A percentile compares a stretch with the other conserved stretches of the same genome.
These are phyloP conservation scores for Aptenodytes patagonicus DNA, from an alignment of 2,113 vertebrate genomes.

Conservation along the genomic window DNA sequence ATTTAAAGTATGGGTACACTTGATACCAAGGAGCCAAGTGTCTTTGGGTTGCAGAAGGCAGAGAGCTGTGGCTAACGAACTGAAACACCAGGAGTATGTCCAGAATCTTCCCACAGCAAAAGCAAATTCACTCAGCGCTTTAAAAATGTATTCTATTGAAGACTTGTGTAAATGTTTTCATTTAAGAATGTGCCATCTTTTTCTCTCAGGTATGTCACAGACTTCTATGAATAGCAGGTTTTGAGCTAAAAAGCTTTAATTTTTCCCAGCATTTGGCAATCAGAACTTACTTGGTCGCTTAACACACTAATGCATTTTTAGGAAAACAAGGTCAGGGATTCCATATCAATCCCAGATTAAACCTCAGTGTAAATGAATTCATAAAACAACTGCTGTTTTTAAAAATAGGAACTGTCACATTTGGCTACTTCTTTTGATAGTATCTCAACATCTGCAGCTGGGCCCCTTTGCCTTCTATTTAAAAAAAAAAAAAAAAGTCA, in stretches of 20 bases:
- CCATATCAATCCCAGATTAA: neutral
- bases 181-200: neutral
- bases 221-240: neutral
- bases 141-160: neutral
- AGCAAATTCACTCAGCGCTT: neutral
- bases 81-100: neutral
- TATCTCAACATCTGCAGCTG: neutral
- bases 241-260: neutral
- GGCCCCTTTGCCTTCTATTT: neutral
- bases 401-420: neutral
- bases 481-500: neutral
- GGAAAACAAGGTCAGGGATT: neutral
- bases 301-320: neutral
- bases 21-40: neutral
- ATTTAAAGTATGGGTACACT: neutral
- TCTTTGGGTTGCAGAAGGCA: neutral
- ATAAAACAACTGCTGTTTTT: neutral
- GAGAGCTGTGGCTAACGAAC: neutral
- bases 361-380: neutral
- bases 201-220: neutral
- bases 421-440: neutral
- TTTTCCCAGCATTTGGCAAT: neutral
- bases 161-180: neutral
- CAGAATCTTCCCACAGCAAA: neutral
- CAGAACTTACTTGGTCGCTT: neutral